phyloP scores from a whole-genome alignment of 2,113 vertebrate genomes.

The Empidonax alnorum region DNA sequence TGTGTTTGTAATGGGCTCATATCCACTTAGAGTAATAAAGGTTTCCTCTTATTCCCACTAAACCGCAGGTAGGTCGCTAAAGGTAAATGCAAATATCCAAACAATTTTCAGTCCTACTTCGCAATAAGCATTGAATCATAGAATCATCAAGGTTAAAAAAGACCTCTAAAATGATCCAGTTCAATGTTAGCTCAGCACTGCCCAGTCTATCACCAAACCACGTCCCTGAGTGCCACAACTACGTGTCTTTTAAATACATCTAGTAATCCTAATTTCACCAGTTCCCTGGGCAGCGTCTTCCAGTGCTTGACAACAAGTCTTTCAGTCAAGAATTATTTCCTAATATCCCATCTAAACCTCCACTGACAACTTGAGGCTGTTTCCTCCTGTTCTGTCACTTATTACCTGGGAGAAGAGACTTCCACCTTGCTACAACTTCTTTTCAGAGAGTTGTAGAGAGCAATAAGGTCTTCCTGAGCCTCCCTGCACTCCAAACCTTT shows the following conservation, averaged over 20 bases:
- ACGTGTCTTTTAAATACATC: too few relatives aligned
- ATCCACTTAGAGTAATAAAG: neutral
- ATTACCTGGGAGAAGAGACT: accelerated
- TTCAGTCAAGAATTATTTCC: neutral
- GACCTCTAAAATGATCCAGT: neutral
- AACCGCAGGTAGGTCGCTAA: neutral
- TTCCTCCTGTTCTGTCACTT: accelerated
- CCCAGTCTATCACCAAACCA: too few relatives aligned
- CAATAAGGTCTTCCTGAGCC: neutral
- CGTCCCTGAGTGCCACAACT: too few relatives aligned
- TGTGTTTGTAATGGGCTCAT: neutral
- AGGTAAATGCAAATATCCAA: neutral
- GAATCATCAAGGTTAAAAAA: neutral
- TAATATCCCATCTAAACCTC: neutral
- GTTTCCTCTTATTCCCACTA: neutral
- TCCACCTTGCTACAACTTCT: accelerated
- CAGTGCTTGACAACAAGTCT: neutral
- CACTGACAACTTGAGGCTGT: neutral
- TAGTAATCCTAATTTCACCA: too few relatives aligned
- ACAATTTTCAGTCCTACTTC: neutral
- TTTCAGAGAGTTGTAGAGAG: accelerated
- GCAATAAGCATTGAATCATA: neutral
- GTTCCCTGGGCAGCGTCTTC: neutral
- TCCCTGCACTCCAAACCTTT: neutral
- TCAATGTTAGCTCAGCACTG: too few relatives aligned